A percentile compares a stretch with the other conserved stretches of the same genome.
These are phyloP conservation scores for Proisotoma minuta DNA, from an alignment of 2,888 invertebrate genomes.

Conservation along the genomic window DNA sequence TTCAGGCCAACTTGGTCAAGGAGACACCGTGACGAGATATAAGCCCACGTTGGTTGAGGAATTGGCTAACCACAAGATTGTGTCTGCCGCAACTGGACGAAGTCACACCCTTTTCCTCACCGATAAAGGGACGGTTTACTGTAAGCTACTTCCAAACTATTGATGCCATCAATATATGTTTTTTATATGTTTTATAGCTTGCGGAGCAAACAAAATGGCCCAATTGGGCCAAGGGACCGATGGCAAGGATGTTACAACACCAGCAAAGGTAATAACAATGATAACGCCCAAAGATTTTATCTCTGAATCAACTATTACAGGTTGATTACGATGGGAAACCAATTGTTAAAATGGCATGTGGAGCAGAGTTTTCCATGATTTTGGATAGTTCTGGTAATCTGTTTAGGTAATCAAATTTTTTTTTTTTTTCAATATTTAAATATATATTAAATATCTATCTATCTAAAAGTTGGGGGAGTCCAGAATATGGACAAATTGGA, in stretches of 20 bases:
- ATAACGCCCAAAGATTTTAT: neutral
- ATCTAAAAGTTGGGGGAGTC: slow-evolving; percentile 83
- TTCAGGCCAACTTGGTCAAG: slow-evolving; percentile 68
- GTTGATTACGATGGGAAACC: slow-evolving; percentile 67
- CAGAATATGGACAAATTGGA: slow-evolving; percentile 88
- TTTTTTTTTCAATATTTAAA: neutral
- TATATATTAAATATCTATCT: no score
- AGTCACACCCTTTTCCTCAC: slow-evolving; percentile 83
- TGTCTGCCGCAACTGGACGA: slow-evolving; percentile 80
- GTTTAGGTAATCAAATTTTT: no score
- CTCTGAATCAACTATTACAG: slow-evolving; percentile 42
- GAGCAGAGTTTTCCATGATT: slow-evolving; percentile 88
- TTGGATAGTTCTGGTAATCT: no score
- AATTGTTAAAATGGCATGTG: slow-evolving; percentile 81
- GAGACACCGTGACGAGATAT: slow-evolving; percentile 68
- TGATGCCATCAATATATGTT: slow-evolving; percentile 14
- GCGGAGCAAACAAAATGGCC: slow-evolving; percentile 87
- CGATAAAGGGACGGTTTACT: slow-evolving; percentile 53
- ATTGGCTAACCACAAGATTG: slow-evolving; percentile 70
- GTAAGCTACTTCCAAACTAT: neutral
- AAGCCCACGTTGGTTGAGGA: slow-evolving; percentile 71
- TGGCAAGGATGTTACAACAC: slow-evolving; percentile 52
- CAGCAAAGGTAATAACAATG: slow-evolving; percentile 52
- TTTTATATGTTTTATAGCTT: slow-evolving; percentile 63
- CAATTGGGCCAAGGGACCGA: slow-evolving; percentile 81